Base-by-base conservation (phyloP, 2,113 vertebrate species). In the Dunckerocampus dactyliophorus region DNA sequence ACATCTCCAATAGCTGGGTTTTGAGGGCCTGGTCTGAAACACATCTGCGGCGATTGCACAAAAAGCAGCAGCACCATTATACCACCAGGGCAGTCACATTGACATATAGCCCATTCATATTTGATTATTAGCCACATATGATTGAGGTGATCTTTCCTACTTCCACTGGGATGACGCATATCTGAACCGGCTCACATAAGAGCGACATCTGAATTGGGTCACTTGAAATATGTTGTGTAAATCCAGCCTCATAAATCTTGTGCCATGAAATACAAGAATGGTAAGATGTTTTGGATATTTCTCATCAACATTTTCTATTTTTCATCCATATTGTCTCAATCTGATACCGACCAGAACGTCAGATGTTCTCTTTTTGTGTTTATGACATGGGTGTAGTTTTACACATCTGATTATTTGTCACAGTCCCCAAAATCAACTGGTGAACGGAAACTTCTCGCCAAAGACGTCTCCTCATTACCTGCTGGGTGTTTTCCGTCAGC, bases 401-500 rank as follows among this genome's bases (percentile, higher is more conserved):
- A 4, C 42, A 46, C 0, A 7, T 28, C 37, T 47, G 73, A 76
- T 74, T 67, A 66, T 63, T 60, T 69, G 67, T 80, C 78, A 67
- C 57, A 47, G 62, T 72, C 78, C 64, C 71, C 54, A 65, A 56
- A 86, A 78, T 86, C 80, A 83, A 80, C 62, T 43, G 65, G 46
- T 46, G 59, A 79, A 67, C 56, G 70, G 74, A 76, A 77, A 79
- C 64, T 54, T 71, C 58, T 80, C 73, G 74, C 63, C 45, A 48
- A 66, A 76, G 76, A 81, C 55, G 22, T 72, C 66, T 82, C 65
- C 75, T 67, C 64, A 76, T 83, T 83, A 80, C 65, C 57, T 75
- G 71, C 65, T 59, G 59, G 73, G 69, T 60, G 68, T 73, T 69
- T 76, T 65, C 75, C 39, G 47, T 49, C 43, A 67, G 59, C 65